Conservation (phyloP, 2,113 vertebrate genomes). For the Mohoua ochrocephala region DNA sequence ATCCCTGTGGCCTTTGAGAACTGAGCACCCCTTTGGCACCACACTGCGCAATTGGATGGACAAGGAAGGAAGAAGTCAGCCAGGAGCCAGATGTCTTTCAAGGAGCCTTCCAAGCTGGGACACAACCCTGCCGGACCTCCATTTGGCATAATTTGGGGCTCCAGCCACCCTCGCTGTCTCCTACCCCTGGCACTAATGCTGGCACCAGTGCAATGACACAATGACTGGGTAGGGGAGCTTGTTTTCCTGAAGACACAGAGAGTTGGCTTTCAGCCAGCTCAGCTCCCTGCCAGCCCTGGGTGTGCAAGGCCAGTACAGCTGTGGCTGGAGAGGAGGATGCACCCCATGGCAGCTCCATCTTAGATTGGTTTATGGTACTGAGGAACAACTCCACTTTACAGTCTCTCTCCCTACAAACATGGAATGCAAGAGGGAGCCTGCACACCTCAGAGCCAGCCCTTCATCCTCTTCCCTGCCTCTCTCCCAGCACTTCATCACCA, state of each 20-base stretch:
- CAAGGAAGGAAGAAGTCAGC: neutral
- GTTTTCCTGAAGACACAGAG: neutral
- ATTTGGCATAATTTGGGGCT: neutral
- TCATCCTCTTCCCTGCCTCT: neutral
- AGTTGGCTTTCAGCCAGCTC: neutral
- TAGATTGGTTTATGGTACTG: neutral
- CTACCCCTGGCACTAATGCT: neutral
- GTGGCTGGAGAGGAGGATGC: neutral
- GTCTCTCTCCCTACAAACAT: neutral
- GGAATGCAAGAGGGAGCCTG: neutral
- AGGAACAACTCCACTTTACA: neutral
- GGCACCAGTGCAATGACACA: neutral
- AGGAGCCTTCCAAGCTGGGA: neutral
- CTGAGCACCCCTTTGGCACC: neutral
- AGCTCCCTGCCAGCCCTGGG: neutral
- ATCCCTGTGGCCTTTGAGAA: neutral
- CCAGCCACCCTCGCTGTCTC: neutral
- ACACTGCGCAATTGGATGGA: neutral
- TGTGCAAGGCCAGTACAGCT: neutral
- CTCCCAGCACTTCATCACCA: rapidly evolving
- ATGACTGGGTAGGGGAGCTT: neutral
- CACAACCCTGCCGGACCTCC: neutral
- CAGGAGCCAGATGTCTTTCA: neutral
- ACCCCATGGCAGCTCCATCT: neutral
- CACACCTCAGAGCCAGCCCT: neutral